Evolutionary conservation across 2,113 vertebrate species (phyloP).

Genomic region (Setophaga coronata): DNA sequence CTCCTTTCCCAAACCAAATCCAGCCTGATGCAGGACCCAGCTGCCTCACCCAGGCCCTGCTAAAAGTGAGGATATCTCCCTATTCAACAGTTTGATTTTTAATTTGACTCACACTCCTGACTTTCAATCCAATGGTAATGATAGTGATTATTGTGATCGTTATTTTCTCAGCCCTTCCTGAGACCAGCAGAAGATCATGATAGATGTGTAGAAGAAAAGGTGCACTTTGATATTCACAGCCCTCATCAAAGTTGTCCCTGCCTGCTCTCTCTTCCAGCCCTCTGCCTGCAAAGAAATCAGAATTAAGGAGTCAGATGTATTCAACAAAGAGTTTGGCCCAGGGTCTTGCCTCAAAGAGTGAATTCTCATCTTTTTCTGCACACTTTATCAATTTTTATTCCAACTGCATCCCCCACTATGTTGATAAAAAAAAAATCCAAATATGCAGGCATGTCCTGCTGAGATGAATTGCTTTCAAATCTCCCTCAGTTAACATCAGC

Average conservation of each 20-base stretch:
- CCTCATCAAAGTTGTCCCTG: neutral
- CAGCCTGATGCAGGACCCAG: neutral
- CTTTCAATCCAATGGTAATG: neutral
- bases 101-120: neutral
- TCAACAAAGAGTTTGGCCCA: neutral
- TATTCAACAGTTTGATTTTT: neutral
- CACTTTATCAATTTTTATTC: neutral
- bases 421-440: neutral
- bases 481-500: slow-evolving; percentile 8
- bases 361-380: neutral
- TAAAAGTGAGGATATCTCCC: neutral
- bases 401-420: neutral
- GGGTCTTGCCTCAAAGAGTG: neutral
- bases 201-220: neutral
- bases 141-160: neutral
- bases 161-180: neutral
- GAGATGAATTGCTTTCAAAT: slow-evolving; percentile 18
- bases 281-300: neutral
- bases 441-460: neutral
- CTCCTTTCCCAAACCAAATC: neutral
- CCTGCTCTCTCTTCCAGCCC: neutral
- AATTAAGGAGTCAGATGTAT: neutral
- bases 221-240: neutral
- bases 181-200: neutral
- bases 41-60: neutral